These are phyloP conservation scores for Pedetes capensis DNA, from an alignment of 2,113 vertebrate genomes.

Conservation along the genomic window DNA sequence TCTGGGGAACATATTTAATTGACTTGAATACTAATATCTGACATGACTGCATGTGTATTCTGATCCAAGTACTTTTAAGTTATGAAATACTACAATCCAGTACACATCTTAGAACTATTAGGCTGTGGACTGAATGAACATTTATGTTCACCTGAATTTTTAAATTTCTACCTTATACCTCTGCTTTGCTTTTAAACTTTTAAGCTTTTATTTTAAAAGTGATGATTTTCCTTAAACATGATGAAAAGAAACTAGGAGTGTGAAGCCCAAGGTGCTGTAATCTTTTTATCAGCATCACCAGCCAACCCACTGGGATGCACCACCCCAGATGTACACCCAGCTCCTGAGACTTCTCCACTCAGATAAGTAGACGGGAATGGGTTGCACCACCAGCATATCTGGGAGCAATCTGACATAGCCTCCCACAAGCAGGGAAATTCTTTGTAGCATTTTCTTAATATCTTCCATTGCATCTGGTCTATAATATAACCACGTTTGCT, in stretches of 20 bases:
- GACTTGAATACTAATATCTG: background rate
- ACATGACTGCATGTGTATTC: background rate
- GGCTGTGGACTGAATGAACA: too few relatives aligned
- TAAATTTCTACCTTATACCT: background rate
- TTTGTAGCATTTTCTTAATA: background rate
- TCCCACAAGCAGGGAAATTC: background rate
- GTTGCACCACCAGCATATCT: background rate
- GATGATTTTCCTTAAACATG: background rate
- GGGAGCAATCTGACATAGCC: background rate
- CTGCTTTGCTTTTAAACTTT: background rate
- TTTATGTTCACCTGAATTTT: background rate
- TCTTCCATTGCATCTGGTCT: background rate
- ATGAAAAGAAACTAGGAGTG: background rate
- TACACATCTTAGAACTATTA: background rate
- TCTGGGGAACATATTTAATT: background rate
- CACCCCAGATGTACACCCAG: background rate
- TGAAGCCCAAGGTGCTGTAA: background rate
- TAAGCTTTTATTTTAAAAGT: background rate
- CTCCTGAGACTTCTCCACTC: background rate
- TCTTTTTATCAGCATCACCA: background rate
- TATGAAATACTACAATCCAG: background rate
- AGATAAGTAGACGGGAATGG: background rate
- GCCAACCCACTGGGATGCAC: too few relatives aligned
- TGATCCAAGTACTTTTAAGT: background rate
- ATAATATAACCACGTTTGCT: background rate